Evolutionary conservation across 2,113 vertebrate species (phyloP).

Genomic region (Plotosus lineatus): DNA sequence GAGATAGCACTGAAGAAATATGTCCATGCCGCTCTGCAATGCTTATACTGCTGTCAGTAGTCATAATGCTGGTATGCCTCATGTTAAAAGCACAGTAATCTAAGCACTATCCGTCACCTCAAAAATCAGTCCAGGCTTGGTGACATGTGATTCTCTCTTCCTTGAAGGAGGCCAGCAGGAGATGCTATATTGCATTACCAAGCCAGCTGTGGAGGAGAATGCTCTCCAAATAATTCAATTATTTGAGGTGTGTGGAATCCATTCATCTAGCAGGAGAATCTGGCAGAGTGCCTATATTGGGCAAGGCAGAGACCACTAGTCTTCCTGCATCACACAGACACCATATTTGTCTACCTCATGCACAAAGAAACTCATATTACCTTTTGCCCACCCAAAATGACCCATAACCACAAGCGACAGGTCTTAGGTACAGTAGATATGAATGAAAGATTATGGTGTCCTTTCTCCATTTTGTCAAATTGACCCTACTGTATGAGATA

Average conservation of each 20-base stretch:
- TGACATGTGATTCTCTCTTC: slow-evolving; percentile 23
- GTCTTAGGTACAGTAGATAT: slow-evolving; percentile 22
- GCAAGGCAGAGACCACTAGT: slow-evolving; percentile 23
- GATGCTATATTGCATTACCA: slow-evolving; percentile 52
- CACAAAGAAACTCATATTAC: slow-evolving; percentile 1
- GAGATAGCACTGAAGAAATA: slow-evolving; percentile 33
- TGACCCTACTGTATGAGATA: neutral
- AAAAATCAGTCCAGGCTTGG: slow-evolving; percentile 34
- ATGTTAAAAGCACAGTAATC: slow-evolving; percentile 39
- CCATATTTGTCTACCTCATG: neutral
- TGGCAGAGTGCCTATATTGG: slow-evolving; percentile 12
- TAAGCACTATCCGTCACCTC: slow-evolving; percentile 40
- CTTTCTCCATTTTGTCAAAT: slow-evolving; percentile 20
- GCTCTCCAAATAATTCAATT: slow-evolving; percentile 55
- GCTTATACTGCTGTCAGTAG: slow-evolving; percentile 35
- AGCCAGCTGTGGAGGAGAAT: slow-evolving; percentile 47
- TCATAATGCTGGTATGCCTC: slow-evolving; percentile 21
- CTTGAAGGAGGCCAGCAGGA: slow-evolving; percentile 35
- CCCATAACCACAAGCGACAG: slow-evolving; percentile 2
- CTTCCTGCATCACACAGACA: slow-evolving; percentile 36
- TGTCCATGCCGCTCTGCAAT: slow-evolving; percentile 27
- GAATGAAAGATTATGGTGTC: slow-evolving; percentile 10
- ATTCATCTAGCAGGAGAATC: slow-evolving; percentile 49
- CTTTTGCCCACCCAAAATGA: neutral
- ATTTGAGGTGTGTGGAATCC: slow-evolving; percentile 37